A percentile compares a stretch with the other conserved stretches of the same genome.
Evolutionary conservation across 2,113 vertebrate species (phyloP).

Genomic region (Aleadryas rufinucha): DNA sequence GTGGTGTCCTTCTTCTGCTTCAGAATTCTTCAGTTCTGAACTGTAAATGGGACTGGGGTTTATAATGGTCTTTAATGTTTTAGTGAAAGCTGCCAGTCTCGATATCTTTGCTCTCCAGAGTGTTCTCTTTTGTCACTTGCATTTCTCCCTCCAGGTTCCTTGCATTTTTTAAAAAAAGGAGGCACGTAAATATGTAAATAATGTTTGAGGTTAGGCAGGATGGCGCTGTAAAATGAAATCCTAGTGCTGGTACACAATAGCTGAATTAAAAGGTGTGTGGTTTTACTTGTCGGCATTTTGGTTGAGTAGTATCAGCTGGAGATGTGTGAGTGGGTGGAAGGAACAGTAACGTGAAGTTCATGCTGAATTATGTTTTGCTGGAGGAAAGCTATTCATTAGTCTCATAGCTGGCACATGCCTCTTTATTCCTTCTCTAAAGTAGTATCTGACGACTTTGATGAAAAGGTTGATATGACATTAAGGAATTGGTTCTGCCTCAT

Average conservation of each 20-base stretch:
- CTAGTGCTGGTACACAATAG: background rate
- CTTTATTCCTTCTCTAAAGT: constrained; percentile 29
- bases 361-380: constrained; percentile 53
- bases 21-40: background rate
- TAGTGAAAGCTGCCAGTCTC: background rate
- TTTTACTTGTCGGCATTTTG: constrained; percentile 27
- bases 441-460: constrained; percentile 36
- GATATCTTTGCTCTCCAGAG: background rate
- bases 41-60: background rate
- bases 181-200: background rate
- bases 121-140: background rate
- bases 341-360: constrained; percentile 47
- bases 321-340: constrained; percentile 49
- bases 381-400: constrained; percentile 52
- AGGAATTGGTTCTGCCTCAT: constrained; percentile 50
- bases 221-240: background rate
- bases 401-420: constrained; percentile 37
- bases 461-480: constrained; percentile 49
- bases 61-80: background rate
- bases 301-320: constrained; percentile 39
- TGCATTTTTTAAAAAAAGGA: background rate
- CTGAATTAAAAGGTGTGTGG: constrained; percentile 30
- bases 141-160: background rate
- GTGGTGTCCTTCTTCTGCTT: background rate
- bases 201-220: background rate